phyloP scores from a whole-genome alignment of 2,113 vertebrate species.

The Chlorodrepanis virens region DNA sequence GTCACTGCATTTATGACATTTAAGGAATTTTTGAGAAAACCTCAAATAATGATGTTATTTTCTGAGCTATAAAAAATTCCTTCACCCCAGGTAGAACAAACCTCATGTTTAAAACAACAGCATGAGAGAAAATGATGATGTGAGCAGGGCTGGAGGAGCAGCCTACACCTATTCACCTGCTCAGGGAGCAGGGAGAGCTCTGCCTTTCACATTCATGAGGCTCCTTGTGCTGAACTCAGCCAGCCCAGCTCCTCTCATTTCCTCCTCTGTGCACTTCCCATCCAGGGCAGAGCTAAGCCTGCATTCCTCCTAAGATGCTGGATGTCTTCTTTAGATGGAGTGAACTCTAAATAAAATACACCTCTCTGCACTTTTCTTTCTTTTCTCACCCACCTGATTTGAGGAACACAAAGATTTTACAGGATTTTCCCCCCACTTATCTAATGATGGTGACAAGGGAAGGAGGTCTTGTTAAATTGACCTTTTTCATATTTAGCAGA shows the following conservation, averaged over 20 bases:
- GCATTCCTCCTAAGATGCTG: neutral
- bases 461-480: neutral
- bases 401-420: neutral
- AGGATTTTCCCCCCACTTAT: neutral
- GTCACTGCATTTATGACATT: neutral
- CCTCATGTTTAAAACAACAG: constrained; percentile 44
- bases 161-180: neutral
- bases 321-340: neutral
- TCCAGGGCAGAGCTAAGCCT: neutral
- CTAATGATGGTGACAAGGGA: neutral
- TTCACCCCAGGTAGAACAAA: neutral
- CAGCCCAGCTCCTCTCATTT: neutral
- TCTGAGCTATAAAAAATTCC: neutral
- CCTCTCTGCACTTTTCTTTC: neutral
- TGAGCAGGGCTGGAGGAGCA: neutral
- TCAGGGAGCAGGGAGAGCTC: neutral
- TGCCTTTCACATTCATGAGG: neutral
- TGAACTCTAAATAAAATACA: neutral
- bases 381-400: neutral
- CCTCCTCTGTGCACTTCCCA: neutral
- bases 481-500: neutral
- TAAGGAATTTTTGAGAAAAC: neutral
- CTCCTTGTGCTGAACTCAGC: neutral
- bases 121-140: neutral
- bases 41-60: neutral